Conservation (phyloP, 1,140 invertebrate species). For the Danaus plexippus region DNA sequence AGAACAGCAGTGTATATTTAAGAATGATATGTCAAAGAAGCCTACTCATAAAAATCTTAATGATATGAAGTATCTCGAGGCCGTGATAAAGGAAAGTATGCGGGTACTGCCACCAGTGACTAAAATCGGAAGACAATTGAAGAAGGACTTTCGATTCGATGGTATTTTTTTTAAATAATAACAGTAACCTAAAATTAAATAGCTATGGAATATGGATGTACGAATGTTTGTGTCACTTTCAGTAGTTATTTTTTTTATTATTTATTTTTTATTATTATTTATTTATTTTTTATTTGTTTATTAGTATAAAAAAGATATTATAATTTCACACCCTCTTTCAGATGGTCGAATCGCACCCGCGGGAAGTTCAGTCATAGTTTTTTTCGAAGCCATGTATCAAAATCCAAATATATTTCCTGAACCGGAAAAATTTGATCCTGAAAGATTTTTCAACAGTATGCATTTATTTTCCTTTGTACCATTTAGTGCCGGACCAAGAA, state of each 20-base stretch:
- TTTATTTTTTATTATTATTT: too few relatives aligned
- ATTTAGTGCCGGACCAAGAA: conserved; percentile 34
- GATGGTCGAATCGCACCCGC: conserved; percentile 33
- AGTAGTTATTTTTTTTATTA: too few relatives aligned
- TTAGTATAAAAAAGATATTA: background rate
- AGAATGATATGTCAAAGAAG: conserved; percentile 23
- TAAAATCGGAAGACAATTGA: conserved; percentile 30
- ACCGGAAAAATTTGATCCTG: conserved; percentile 33
- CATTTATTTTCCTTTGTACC: conserved; percentile 32
- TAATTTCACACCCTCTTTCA: conserved; percentile 19
- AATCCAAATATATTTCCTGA: conserved; percentile 31
- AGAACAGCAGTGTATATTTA: conserved; percentile 29
- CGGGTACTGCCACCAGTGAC: conserved; percentile 32
- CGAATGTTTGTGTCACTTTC: too few relatives aligned
- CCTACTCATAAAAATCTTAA: conserved; percentile 27
- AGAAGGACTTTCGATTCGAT: conserved; percentile 11
- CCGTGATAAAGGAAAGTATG: conserved; percentile 36
- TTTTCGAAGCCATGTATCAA: conserved; percentile 30
- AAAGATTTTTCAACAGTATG: conserved; percentile 30
- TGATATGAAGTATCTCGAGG: conserved; percentile 41
- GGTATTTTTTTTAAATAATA: too few relatives aligned
- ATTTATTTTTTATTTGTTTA: too few relatives aligned
- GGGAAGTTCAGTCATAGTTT: conserved; percentile 28
- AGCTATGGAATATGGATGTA: too few relatives aligned
- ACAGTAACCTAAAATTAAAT: too few relatives aligned